Evolutionary conservation across 2,888 invertebrate species (phyloP).

Genomic region (Pediacus dermestoides): DNA sequence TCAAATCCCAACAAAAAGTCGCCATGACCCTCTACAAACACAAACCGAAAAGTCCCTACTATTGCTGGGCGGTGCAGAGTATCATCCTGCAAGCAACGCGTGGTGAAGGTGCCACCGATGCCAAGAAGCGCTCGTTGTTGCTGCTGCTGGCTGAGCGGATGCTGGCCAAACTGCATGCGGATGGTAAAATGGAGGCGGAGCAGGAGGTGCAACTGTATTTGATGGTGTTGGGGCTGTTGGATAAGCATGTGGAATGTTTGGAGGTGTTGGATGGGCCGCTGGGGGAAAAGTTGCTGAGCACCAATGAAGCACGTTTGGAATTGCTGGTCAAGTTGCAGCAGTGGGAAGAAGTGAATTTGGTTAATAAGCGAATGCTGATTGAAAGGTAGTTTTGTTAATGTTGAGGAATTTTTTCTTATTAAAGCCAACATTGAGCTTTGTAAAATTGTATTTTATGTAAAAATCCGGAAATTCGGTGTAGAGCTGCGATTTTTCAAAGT

Average conservation of each 20-base stretch:
- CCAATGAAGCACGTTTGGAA: conserved; percentile 69
- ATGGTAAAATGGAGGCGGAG: conserved; percentile 87
- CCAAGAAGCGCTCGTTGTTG: conserved; percentile 64
- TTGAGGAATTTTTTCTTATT: no score
- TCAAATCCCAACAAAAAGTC: conserved; percentile 83
- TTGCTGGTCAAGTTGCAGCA: conserved; percentile 68
- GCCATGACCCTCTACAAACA: conserved; percentile 89
- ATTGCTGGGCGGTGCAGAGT: conserved; percentile 98
- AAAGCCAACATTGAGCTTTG: no score
- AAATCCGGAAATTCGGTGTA: no score
- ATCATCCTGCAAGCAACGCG: conserved; percentile 80
- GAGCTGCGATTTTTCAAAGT: no score
- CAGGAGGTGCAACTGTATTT: conserved; percentile 90
- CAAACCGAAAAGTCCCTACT: conserved; percentile 91
- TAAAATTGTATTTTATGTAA: no score
- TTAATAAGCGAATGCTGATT: conserved; percentile 69
- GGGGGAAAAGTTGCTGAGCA: conserved; percentile 64
- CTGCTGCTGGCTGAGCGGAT: conserved; percentile 89
- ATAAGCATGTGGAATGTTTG: conserved; percentile 78
- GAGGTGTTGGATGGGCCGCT: conserved; percentile 76
- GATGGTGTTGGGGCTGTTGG: conserved; percentile 77
- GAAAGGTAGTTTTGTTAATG: conserved; percentile 62
- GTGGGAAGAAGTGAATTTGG: conserved; percentile 71
- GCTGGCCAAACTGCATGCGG: conserved; percentile 84
- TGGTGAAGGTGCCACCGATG: conserved; percentile 51